Evolutionary conservation across 2,113 vertebrate genomes (phyloP).

Genomic region (Ochotona princeps): DNA sequence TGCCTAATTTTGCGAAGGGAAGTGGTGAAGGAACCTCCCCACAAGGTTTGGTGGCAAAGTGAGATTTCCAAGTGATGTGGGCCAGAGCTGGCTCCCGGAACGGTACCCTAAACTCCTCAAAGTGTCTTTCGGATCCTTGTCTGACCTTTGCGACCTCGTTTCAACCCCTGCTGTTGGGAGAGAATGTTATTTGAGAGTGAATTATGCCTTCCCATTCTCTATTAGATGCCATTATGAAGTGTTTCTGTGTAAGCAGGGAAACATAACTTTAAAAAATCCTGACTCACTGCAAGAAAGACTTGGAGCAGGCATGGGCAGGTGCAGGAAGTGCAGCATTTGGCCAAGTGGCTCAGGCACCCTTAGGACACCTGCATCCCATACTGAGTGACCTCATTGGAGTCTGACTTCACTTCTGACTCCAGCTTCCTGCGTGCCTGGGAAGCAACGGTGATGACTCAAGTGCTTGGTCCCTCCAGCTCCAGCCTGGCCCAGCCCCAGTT

Average conservation of each 20-base stretch:
- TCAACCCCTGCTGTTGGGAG: background rate
- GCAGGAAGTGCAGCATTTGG: too few species aligned
- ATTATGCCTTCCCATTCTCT: background rate
- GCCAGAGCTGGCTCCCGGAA: background rate
- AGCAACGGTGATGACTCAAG: too few species aligned
- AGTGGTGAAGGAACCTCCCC: background rate
- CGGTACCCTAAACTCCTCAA: accelerated
- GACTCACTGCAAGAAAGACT: background rate
- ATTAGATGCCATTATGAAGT: background rate
- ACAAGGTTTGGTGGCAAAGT: background rate
- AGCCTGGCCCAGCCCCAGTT: too few species aligned
- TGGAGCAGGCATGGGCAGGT: too few species aligned
- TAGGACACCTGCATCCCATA: too few species aligned
- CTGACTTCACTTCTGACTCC: too few species aligned
- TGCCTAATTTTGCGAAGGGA: background rate
- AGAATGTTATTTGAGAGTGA: background rate
- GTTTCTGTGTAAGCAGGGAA: background rate
- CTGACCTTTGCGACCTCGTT: background rate
- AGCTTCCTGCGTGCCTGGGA: too few species aligned
- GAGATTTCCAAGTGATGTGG: background rate
- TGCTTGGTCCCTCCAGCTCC: too few species aligned
- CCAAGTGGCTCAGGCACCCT: too few species aligned
- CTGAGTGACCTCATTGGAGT: too few species aligned
- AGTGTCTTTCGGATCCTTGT: background rate
- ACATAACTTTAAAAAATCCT: background rate